Base-by-base conservation (phyloP, 1,140 invertebrate species). In the Megalonaias nervosa region DNA sequence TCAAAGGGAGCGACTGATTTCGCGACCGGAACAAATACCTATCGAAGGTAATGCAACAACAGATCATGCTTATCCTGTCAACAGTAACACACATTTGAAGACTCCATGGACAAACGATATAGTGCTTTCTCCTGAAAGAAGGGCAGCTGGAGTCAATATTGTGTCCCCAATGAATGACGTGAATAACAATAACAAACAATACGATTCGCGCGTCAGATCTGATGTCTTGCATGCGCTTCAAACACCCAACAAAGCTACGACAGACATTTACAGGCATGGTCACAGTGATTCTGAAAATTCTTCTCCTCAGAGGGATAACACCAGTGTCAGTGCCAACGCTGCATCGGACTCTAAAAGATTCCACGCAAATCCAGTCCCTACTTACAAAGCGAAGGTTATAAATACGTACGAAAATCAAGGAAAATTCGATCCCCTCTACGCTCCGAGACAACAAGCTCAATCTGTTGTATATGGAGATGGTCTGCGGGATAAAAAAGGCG, bases 321-420 rank as follows among this genome's bases (percentile, higher is more conserved):
- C 48, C 15, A 48, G 38, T 12, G 11, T 48, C 38, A 48, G 38
- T 48, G 57, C 26, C 0, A 31, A 57, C 13, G 55, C 61, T 38
- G 75, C 48, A 59, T 59, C 26, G n/a, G 71, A 73, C 5, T 78
- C 76, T 55, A 78, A 78, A 62, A 23, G 71, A 23, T 66, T 78
- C 55, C 64, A 69, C 6, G 76, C 64, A 23, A 58, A 72, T 19
- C 26, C 76, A 11, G 76, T 72, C 15, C 76, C 76, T 31, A 21
- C 69, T n/a, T 78, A 78, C 26, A 78, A 73, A 69, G 76, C 76
- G 31, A 78, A 67, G 31, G 69, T 78, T 31, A 74, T 78, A 14
- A 78, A 78, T 56, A 78, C 73, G 56, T 78, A 78, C 64, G 76
- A 78, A 67, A 78, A 78, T 64, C 76, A 78, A 67, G 76, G 76